Evolutionary conservation across 2,797 vertebrate genomes (phyloP).

Genomic region (Myotis pilosus): DNA sequence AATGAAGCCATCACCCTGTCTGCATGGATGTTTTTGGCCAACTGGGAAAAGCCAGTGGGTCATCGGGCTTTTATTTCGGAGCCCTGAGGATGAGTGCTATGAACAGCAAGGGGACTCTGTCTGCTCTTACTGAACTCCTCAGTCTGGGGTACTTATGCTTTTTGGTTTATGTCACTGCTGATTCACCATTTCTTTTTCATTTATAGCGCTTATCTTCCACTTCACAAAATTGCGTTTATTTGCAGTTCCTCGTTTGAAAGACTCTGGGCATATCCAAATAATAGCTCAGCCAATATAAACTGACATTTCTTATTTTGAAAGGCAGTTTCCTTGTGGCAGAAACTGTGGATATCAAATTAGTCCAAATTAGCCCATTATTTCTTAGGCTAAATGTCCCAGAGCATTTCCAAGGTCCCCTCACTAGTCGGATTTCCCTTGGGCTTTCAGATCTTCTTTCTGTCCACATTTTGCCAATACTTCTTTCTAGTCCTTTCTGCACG

Average conservation of each 20-base stretch:
- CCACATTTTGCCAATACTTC: background rate
- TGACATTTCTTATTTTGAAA: background rate
- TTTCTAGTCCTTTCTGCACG: background rate
- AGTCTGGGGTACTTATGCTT: background rate
- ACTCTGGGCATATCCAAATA: background rate
- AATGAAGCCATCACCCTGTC: slow-evolving; percentile 3
- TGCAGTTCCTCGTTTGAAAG: background rate
- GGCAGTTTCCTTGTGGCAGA: background rate
- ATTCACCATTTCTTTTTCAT: background rate
- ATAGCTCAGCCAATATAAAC: background rate
- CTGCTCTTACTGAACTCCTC: background rate
- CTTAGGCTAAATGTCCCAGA: background rate
- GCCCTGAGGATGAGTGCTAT: background rate
- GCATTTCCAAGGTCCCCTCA: background rate
- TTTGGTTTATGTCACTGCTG: background rate
- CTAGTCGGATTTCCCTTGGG: background rate
- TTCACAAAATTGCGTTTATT: background rate
- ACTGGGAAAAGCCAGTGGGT: background rate
- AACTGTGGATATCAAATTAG: background rate
- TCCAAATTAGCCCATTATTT: background rate
- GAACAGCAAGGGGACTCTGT: background rate
- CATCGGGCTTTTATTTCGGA: background rate
- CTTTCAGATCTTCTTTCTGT: background rate
- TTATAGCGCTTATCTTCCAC: background rate
- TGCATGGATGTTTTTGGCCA: background rate